phyloP scores from a whole-genome alignment of 2,797 vertebrate species.

The Chanos chanos region DNA sequence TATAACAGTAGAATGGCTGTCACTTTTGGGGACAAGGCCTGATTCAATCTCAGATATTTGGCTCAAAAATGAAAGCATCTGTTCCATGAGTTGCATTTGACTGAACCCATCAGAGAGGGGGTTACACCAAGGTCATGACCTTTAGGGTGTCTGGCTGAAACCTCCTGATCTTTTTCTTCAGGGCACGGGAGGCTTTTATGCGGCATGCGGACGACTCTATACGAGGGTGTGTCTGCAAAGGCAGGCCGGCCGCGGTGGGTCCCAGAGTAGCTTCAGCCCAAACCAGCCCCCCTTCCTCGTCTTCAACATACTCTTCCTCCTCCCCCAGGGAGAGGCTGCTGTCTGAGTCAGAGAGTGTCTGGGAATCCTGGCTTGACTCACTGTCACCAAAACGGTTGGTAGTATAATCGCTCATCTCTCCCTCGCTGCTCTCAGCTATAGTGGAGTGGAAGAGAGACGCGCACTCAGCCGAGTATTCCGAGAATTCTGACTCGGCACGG shows the following conservation, averaged over 20 bases:
- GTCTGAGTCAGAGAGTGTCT: constrained; percentile 61
- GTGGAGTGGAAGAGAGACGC: constrained; percentile 83
- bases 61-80: no score
- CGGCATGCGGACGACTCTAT: constrained; percentile 80
- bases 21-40: no score
- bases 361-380: constrained; percentile 81
- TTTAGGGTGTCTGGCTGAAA: constrained; percentile 90
- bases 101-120: constrained; percentile 12
- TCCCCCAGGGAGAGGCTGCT: constrained; percentile 72
- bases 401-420: constrained; percentile 83
- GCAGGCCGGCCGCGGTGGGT: constrained; percentile 56
- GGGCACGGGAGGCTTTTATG: constrained; percentile 90
- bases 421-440: constrained; percentile 81
- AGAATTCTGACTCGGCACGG: constrained; percentile 75
- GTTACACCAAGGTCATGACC: constrained; percentile 93
- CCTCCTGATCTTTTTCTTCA: constrained; percentile 92
- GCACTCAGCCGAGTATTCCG: constrained; percentile 80
- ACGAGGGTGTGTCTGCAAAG: constrained; percentile 62
- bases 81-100: no score
- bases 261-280: constrained; percentile 72
- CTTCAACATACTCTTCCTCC: constrained; percentile 60
- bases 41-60: constrained; percentile 8
- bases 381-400: constrained; percentile 84
- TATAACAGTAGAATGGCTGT: no score
- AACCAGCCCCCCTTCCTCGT: constrained; percentile 61